Percentiles rank a stretch among this genome's conserved stretches.
Conservation (phyloP, 2,888 invertebrate species). For the Acronicta leporina region DNA sequence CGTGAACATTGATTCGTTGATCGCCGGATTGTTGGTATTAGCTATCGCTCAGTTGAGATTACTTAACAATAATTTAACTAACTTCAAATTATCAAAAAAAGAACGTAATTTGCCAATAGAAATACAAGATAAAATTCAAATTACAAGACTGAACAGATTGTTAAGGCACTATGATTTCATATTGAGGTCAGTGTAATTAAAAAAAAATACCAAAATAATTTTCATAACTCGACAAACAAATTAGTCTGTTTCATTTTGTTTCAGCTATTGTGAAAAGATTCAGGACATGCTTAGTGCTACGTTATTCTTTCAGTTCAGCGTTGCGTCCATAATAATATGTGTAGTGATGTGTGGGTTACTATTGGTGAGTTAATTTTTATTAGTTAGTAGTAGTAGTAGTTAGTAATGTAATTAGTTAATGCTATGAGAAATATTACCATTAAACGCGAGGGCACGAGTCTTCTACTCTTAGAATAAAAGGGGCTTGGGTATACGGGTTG, state of each 20-base stretch:
- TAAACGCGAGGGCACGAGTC: too few relatives aligned
- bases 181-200: conserved; percentile 63
- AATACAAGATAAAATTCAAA: conserved; percentile 44
- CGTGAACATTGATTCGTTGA: conserved; percentile 72
- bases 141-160: conserved; percentile 54
- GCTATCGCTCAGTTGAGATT: conserved; percentile 71
- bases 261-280: conserved; percentile 67
- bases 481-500: too few relatives aligned
- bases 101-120: conserved; percentile 33
- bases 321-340: conserved; percentile 74
- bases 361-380: conserved; percentile 70
- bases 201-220: too few relatives aligned
- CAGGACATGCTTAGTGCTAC: conserved; percentile 69
- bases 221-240: too few relatives aligned
- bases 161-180: conserved; percentile 71
- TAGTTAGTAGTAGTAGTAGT: too few relatives aligned
- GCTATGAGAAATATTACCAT: too few relatives aligned
- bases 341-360: conserved; percentile 70
- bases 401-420: too few relatives aligned
- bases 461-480: too few relatives aligned
- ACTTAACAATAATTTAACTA: conserved; percentile 66
- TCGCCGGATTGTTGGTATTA: conserved; percentile 70
- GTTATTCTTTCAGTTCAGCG: conserved; percentile 74
- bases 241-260: conserved; percentile 42
- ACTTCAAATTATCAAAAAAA: conserved; percentile 57